phyloP scores from a whole-genome alignment of 1,140 invertebrate species.

The Formica selysi region DNA sequence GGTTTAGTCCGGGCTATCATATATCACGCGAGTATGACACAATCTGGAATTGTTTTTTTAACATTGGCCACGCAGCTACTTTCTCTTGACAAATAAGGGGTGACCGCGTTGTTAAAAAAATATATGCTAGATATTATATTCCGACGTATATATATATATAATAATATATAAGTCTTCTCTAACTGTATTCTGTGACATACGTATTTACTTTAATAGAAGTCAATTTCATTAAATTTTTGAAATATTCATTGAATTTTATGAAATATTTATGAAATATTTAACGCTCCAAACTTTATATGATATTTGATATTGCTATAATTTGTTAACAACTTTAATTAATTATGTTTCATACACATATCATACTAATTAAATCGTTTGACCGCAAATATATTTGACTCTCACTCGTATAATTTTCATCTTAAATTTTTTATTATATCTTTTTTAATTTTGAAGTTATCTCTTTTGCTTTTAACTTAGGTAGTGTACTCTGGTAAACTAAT shows the following conservation, averaged over 20 bases:
- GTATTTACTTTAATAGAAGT: neutral
- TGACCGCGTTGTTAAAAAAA: neutral
- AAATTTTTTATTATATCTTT: neutral
- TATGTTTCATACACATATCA: neutral
- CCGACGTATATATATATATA: neutral
- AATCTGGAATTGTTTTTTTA: conserved; percentile 14
- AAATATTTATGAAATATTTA: neutral
- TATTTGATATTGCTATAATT: neutral
- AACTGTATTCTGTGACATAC: neutral
- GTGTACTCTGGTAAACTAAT: neutral
- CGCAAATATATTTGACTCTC: neutral
- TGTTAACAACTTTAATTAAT: conserved; percentile 1
- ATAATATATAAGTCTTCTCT: no score
- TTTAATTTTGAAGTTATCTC: neutral
- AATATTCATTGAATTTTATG: no score
- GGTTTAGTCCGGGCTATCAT: neutral
- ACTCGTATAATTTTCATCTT: neutral
- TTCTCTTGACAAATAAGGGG: conserved; percentile 2
- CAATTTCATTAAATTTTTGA: conserved; percentile 45
- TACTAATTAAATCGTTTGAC: neutral
- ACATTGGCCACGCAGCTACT: neutral
- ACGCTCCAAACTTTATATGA: neutral
- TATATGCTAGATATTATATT: neutral
- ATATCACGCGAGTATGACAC: neutral
- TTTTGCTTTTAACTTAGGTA: neutral